Conservation (phyloP, 2,113 vertebrate species). For the Clupea harengus region DNA sequence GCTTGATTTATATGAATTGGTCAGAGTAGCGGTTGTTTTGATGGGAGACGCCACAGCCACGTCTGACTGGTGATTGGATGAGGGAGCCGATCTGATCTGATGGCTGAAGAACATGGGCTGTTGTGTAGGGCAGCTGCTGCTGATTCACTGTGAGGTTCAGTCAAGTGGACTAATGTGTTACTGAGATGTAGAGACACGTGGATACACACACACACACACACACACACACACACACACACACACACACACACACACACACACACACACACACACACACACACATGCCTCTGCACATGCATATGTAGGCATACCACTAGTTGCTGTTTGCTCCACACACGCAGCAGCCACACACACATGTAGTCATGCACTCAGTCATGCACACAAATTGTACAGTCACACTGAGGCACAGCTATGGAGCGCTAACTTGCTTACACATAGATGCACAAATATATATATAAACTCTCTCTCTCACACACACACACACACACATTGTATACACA, state of each 20-base stretch:
- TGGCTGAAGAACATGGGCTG: conserved; percentile 16
- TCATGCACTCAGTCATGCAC: not conserved
- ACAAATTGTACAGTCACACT: not conserved
- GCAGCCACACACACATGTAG: not conserved
- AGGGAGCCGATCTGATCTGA: not conserved
- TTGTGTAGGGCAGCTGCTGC: not conserved
- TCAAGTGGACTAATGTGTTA: not conserved
- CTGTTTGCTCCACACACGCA: not conserved
- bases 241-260: too few relatives aligned
- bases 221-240: too few relatives aligned
- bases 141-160: not conserved
- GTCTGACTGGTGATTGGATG: too few relatives aligned
- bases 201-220: not conserved
- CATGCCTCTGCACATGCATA: not conserved
- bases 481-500: not conserved
- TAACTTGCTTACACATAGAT: not conserved
- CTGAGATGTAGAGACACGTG: not conserved
- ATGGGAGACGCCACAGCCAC: not conserved
- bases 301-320: not conserved
- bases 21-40: not conserved
- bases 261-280: not conserved
- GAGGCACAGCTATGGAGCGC: not conserved
- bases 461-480: not conserved
- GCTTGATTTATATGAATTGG: not conserved
- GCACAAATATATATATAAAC: not conserved